A percentile compares a stretch with the other conserved stretches of the same genome.
Conservation (phyloP, 2,797 vertebrate species). For the Siniperca obscura region DNA sequence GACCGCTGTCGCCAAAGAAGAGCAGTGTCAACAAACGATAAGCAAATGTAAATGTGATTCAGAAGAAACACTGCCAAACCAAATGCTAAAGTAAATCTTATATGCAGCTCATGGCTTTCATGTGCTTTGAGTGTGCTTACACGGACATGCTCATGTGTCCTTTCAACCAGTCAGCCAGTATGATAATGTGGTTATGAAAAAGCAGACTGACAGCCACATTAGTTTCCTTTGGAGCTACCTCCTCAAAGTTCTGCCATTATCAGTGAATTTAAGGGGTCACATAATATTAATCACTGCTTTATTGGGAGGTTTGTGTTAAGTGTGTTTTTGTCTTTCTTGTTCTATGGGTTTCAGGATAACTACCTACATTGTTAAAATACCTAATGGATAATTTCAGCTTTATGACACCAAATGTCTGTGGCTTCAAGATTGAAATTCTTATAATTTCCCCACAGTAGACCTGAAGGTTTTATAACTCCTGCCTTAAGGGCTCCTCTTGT, state of each 20-base stretch:
- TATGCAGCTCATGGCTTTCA: background rate
- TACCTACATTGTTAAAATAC: background rate
- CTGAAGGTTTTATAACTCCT: background rate
- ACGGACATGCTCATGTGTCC: background rate
- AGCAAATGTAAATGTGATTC: constrained; percentile 23
- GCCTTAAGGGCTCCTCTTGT: too few relatives aligned
- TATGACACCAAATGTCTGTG: background rate
- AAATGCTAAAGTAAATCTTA: background rate
- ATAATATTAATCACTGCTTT: background rate
- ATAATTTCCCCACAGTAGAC: background rate
- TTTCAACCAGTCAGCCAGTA: too few relatives aligned
- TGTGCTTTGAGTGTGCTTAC: background rate
- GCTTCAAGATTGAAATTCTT: background rate
- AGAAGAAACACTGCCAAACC: background rate
- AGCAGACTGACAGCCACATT: background rate
- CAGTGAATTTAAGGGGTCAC: background rate
- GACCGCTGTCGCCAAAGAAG: background rate
- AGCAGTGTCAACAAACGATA: background rate
- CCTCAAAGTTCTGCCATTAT: too few relatives aligned
- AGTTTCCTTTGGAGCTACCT: background rate
- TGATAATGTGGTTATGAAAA: background rate
- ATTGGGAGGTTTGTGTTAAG: background rate
- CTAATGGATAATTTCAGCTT: background rate
- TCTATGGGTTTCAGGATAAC: background rate
- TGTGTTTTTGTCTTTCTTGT: background rate